Evolutionary conservation across 2,888 invertebrate species (phyloP), one percentile per base, ranked within the genome.

Genomic region (Mallateleia sp.): DNA sequence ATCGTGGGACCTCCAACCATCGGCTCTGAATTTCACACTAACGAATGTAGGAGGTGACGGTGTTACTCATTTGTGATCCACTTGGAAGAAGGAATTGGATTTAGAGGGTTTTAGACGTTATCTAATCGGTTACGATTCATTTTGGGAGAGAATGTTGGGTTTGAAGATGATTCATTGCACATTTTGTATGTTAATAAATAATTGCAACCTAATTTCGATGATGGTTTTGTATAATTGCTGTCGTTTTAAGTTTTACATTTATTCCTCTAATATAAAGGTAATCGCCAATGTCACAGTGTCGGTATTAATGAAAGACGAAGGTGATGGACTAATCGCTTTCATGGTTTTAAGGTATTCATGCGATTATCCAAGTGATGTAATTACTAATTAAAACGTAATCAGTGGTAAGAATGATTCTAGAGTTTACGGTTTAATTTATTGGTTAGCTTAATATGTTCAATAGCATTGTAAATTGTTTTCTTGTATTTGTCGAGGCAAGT

Each of bases 311-410:
- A 18, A n/a, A 25, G 20, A 62, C 25, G 62, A 50, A 50, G 52
- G 32, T 67, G 52, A 67, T 67, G 28, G 34, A 52, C 67, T 14
- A 67, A 50, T 52, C 67, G 38, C 20, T 52, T 52, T 18, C 67
- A 38, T 22, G 47, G n/a, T 14, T 15, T 7, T 54, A 32, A 66
- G 47, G 4, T 38, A 67, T 67, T 67, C 34, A 24, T 22, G 32
- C 15, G 52, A 15, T 52, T 52, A 50, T 38, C 32, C 24, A 15
- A 52, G 18, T 22, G 34, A 52, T 52, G 67, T 52, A 67, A 67
- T 67, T 50, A 67, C 22, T 38, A 24, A 52, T 67, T 52, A 28
- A 50, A 66, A 32, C 20, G 8, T 32, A 45, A 47, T 66, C 50
- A 66, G 20, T 18, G 32, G 24, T 24, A 15, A 32, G 66, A 47